Evolutionary conservation across 2,888 invertebrate species (phyloP).

Genomic region (Mesoligia furuncula): DNA sequence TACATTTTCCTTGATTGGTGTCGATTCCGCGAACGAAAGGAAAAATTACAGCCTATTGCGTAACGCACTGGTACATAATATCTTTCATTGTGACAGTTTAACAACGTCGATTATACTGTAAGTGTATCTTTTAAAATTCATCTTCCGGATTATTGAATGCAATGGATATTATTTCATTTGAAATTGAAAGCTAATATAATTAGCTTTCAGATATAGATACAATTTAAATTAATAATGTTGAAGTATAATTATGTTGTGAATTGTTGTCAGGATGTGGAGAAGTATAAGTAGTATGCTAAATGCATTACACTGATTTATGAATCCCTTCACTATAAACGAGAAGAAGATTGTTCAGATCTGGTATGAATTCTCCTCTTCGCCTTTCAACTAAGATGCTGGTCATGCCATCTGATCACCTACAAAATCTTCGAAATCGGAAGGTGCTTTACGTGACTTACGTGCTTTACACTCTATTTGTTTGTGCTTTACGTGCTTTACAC

Average conservation of each 20-base stretch:
- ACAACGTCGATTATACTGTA: background rate
- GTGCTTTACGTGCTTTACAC: background rate
- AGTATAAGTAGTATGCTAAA: background rate
- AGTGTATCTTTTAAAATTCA: background rate
- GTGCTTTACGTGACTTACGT: too few species aligned
- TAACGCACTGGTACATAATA: constrained; percentile 15
- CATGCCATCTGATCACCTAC: background rate
- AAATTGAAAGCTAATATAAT: background rate
- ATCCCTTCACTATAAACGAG: background rate
- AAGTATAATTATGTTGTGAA: background rate
- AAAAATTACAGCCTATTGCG: constrained; percentile 10
- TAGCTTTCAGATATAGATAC: background rate
- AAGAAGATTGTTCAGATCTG: background rate
- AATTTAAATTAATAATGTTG: background rate
- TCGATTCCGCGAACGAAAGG: constrained; percentile 3
- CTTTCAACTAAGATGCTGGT: background rate
- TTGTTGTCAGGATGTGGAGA: background rate
- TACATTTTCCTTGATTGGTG: constrained; percentile 14
- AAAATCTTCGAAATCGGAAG: background rate
- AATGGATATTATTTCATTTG: background rate
- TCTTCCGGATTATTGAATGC: background rate
- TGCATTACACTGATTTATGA: background rate
- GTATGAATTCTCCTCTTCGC: background rate
- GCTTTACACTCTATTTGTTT: background rate
- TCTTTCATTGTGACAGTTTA: constrained; percentile 11